These are phyloP conservation scores for Synanthedon tipuliformis DNA, from an alignment of 2,888 invertebrate species.

Conservation along the genomic window DNA sequence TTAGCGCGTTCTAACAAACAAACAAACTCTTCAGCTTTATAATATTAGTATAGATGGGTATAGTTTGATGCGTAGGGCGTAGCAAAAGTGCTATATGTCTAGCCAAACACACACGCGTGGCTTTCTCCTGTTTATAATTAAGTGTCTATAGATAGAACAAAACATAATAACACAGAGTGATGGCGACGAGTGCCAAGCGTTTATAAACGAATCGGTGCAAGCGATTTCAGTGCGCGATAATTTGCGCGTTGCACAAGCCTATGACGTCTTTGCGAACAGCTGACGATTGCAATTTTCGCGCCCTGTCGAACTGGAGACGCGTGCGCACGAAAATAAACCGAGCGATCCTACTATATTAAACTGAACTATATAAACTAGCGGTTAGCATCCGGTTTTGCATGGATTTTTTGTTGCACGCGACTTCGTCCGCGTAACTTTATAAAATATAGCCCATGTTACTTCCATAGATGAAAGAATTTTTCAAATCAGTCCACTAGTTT, in stretches of 20 bases:
- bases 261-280: slow-evolving; percentile 6
- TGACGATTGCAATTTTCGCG: not conserved
- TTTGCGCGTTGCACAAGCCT: slow-evolving; percentile 8
- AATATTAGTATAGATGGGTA: no score
- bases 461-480: not conserved
- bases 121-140: not conserved
- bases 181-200: not conserved
- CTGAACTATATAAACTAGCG: no score
- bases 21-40: no score
- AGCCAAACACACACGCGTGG: not conserved
- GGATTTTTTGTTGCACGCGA: not conserved
- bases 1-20: no score
- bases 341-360: not conserved
- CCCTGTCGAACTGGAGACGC: not conserved
- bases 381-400: no score
- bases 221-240: not conserved
- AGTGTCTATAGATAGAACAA: not conserved
- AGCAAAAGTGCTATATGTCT: no score
- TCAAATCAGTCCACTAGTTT: no score
- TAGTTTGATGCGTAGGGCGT: no score
- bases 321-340: not conserved
- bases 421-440: not conserved
- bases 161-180: not conserved
- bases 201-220: not conserved
- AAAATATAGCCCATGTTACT: not conserved